These are phyloP conservation scores for Tretioscincus oriximinensis DNA, from an alignment of 2,113 vertebrate species.

Conservation along the genomic window DNA sequence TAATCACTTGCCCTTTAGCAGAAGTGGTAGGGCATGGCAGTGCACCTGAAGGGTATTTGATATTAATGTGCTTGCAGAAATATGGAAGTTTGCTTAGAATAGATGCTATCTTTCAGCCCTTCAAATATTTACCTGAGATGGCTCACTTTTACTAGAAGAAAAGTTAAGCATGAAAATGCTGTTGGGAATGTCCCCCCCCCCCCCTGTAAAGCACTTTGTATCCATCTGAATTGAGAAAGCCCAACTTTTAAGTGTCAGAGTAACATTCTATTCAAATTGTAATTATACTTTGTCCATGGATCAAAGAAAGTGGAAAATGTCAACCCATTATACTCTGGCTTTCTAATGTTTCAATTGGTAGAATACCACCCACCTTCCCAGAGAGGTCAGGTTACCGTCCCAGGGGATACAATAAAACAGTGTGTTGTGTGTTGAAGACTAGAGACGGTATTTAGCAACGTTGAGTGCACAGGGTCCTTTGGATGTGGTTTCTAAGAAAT, in stretches of 20 bases:
- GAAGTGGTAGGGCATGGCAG: neutral
- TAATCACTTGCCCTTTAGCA: neutral
- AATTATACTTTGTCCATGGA: conserved; percentile 32
- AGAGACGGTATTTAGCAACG: conserved; percentile 18
- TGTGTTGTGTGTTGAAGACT: conserved; percentile 26
- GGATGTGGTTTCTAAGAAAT: neutral
- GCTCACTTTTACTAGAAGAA: neutral
- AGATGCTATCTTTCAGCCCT: neutral
- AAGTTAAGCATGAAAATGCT: neutral
- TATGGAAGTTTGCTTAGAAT: neutral
- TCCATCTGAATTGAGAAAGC: neutral
- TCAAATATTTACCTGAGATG: neutral
- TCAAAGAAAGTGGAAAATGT: conserved; percentile 60
- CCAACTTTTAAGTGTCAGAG: conserved; percentile 38
- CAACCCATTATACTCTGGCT: conserved; percentile 58
- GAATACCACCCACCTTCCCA: conserved; percentile 65
- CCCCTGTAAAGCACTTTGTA: neutral
- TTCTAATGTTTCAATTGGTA: conserved; percentile 67
- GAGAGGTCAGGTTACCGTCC: conserved; percentile 66
- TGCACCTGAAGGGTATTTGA: neutral
- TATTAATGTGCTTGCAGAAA: neutral
- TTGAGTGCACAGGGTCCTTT: conserved; percentile 16
- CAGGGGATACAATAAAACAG: conserved; percentile 49
- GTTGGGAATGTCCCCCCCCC: neutral
- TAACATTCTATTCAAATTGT: conserved; percentile 55